These are phyloP conservation scores for Gisinianus flammeolus DNA, from an alignment of 2,888 invertebrate genomes.

Conservation along the genomic window DNA sequence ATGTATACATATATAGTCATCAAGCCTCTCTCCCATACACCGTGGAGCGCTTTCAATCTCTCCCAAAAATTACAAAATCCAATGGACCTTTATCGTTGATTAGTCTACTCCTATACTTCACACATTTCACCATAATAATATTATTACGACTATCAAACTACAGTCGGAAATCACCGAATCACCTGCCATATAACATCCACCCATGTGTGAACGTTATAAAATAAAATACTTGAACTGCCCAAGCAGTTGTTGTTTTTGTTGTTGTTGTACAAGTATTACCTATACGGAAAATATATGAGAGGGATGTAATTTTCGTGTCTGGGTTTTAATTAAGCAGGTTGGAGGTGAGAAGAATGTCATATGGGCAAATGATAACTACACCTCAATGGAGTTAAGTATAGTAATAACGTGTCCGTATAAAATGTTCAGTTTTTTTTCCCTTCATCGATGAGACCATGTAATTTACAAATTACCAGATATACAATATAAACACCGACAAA, in stretches of 20 bases:
- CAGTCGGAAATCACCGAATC: not conserved
- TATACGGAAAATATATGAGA: not conserved
- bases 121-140: not conserved
- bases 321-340: conserved; percentile 24
- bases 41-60: too few relatives aligned
- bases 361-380: conserved; percentile 7
- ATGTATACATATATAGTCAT: not conserved
- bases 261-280: not conserved
- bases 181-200: not conserved
- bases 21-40: too few relatives aligned
- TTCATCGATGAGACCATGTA: not conserved
- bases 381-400: not conserved
- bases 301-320: conserved; percentile 10
- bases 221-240: not conserved
- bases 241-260: not conserved
- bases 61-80: too few relatives aligned
- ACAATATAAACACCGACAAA: not conserved
- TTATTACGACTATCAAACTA: not conserved
- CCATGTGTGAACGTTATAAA: not conserved
- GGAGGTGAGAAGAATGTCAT: not conserved
- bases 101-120: conserved; percentile 21
- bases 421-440: not conserved
- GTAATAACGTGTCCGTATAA: not conserved
- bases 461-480: not conserved
- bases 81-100: not conserved